Evolutionary conservation across 2,113 vertebrate species (phyloP).

Genomic region (Odocoileus hemionus): DNA sequence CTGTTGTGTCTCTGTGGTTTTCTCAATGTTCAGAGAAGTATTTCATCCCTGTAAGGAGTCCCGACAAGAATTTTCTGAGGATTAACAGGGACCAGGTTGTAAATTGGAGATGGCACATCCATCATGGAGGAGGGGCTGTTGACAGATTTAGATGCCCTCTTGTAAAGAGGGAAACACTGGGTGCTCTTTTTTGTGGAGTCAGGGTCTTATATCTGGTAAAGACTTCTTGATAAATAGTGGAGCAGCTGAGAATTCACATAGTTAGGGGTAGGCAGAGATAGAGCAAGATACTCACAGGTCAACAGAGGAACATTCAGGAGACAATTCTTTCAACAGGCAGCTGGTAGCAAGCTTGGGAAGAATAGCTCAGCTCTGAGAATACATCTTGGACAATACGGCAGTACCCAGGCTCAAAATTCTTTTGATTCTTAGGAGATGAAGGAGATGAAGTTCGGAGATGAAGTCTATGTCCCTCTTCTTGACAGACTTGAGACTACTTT

Average conservation of each 20-base stretch:
- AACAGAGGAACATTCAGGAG: background rate
- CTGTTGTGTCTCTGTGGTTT: conserved; percentile 25
- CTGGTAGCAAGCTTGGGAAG: background rate
- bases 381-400: background rate
- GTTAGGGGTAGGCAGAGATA: background rate
- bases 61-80: conserved; percentile 16
- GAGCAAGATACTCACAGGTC: background rate
- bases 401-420: background rate
- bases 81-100: conserved; percentile 28
- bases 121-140: background rate
- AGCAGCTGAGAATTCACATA: background rate
- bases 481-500: background rate
- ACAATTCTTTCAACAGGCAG: background rate
- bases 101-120: background rate
- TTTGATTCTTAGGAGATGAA: background rate
- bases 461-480: background rate
- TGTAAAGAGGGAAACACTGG: background rate
- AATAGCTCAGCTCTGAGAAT: background rate
- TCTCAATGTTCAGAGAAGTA: conserved; percentile 32
- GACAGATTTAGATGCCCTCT: background rate
- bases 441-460: background rate
- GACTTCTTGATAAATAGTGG: background rate
- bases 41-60: background rate
- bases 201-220: background rate
- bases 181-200: background rate